Evolutionary conservation across 2,797 vertebrate species (phyloP), one percentile per base, ranked within the genome.

Genomic region (Xenentodon cancila): DNA sequence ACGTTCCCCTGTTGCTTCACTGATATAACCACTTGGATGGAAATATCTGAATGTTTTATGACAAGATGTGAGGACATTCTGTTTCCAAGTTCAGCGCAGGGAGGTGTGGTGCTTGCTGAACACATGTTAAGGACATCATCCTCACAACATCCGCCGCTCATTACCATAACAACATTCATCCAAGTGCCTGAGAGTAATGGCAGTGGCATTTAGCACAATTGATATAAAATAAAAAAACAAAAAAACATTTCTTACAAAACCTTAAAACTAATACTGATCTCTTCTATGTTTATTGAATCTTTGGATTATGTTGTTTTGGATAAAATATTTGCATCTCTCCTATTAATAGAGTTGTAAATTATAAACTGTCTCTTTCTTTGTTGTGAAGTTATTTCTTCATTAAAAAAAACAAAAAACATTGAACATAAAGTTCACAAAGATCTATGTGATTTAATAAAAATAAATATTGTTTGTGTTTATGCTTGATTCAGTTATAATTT

Each of bases 81-180:
- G 62, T 71, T 63, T 73, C 61, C 11, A 63, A 21, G 53, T 48
- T 48, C 70, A 77, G 15, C 1, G 8, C 57, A 30, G 53, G 43
- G 9, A 67, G 30, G 59, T 74, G 46, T 48, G 17, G 7, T 68
- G 65, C 70, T 42, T 56, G 63, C 46, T 68, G 61, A 70, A 49
- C 43, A 75, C 52, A 58, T 77, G 55, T 71, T 37, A 47, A 48
- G 13, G 37, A 40, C 37, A 40, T 40, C 37, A 63, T 63, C 11
- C 53, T 19, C 27, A n/a, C 30, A 46, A 53, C 21, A 34, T 37
- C 27, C 48, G 19, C 42, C 21, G 55, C 48, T 47, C 11, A 72
- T 65, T 18, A 50, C 30, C 64, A 80, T 62, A 34, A 64, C 62
- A 71, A 68, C 21, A 67, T 2, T 19, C 2, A 3, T 40, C 27